phyloP scores from a whole-genome alignment of 2,113 vertebrate species.

The Rhineura floridana region DNA sequence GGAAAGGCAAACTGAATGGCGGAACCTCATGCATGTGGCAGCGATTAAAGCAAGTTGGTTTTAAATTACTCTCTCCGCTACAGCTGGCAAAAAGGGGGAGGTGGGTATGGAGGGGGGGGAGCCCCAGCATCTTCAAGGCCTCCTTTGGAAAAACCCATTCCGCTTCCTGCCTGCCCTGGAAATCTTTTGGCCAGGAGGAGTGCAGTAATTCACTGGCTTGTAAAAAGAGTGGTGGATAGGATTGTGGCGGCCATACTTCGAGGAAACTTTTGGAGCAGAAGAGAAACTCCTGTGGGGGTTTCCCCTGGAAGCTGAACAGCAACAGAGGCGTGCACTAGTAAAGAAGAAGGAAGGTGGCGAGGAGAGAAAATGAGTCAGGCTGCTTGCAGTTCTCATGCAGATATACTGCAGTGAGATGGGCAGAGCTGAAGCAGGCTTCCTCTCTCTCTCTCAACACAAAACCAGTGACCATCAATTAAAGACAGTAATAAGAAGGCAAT shows the following conservation, averaged over 20 bases:
- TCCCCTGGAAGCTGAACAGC: background rate
- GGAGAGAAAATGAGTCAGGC: background rate
- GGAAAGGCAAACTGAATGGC: background rate
- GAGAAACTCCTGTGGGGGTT: background rate
- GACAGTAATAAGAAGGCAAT: background rate
- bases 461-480: background rate
- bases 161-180: background rate
- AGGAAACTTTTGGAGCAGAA: background rate
- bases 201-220: background rate
- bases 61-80: slow-evolving; percentile 28
- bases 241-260: background rate
- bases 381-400: background rate
- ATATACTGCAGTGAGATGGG: background rate
- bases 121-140: background rate
- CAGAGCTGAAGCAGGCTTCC: background rate
- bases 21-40: slow-evolving; percentile 26
- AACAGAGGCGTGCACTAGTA: background rate
- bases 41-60: slow-evolving; percentile 29
- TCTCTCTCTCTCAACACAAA: background rate
- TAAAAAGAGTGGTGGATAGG: background rate
- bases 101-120: background rate
- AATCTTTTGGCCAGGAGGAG: background rate
- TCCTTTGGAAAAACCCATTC: background rate
- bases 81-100: background rate
- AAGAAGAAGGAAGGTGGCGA: background rate